These are phyloP conservation scores for Labeo rohita DNA, from an alignment of 2,113 vertebrate species.

Conservation along the genomic window DNA sequence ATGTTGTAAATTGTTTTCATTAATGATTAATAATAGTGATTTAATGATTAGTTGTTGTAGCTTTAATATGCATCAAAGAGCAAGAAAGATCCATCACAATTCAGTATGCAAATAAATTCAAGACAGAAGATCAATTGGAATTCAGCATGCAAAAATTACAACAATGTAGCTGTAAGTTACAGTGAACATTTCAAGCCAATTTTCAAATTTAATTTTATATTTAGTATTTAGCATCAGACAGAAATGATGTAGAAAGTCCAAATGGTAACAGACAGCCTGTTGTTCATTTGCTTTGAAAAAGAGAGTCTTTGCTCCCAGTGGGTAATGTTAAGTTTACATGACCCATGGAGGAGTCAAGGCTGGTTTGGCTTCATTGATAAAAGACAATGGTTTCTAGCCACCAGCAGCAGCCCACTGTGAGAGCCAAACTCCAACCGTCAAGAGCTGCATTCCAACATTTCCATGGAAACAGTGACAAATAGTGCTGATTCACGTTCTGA, in stretches of 20 bases:
- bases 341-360: background rate
- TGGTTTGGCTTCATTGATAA: constrained; percentile 10
- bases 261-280: background rate
- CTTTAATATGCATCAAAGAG: background rate
- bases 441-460: constrained; percentile 38
- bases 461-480: constrained; percentile 8
- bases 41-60: background rate
- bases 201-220: background rate
- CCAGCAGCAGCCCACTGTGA: background rate
- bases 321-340: background rate
- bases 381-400: background rate
- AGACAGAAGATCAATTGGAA: background rate
- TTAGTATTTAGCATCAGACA: background rate
- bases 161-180: background rate
- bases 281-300: background rate
- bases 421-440: background rate
- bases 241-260: background rate
- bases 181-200: background rate
- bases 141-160: background rate
- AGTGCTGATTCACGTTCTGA: background rate
- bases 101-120: background rate
- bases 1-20: background rate
- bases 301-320: background rate
- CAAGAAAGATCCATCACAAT: background rate
- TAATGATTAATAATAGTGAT: background rate